These are phyloP conservation scores for Todus mexicanus DNA, from an alignment of 2,797 vertebrate species.

Conservation along the genomic window DNA sequence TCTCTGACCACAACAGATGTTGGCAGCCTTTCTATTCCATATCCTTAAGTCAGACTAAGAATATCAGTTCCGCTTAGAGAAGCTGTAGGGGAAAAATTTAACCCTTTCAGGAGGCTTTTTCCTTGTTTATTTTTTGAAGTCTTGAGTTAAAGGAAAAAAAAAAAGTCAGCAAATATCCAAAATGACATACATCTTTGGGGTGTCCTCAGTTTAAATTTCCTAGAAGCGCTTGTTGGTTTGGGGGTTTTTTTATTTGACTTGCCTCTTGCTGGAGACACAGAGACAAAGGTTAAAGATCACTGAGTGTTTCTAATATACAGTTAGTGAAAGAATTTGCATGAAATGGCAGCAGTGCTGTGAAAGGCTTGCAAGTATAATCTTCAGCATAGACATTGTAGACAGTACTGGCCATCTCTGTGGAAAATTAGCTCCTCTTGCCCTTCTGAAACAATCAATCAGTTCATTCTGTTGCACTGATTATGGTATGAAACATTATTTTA, in stretches of 20 bases:
- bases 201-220: neutral
- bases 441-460: neutral
- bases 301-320: slow-evolving; percentile 26
- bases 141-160: neutral
- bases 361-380: neutral
- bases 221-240: neutral
- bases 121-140: neutral
- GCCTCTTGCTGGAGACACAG: neutral
- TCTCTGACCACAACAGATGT: slow-evolving; percentile 79
- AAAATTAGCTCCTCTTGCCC: neutral
- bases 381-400: neutral
- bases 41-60: slow-evolving; percentile 77
- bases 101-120: slow-evolving; percentile 62
- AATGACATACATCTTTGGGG: neutral
- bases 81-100: slow-evolving; percentile 68
- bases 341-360: slow-evolving; percentile 1
- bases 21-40: slow-evolving; percentile 76
- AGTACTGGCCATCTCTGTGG: neutral
- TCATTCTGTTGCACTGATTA: neutral
- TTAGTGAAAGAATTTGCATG: slow-evolving; percentile 41
- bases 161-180: neutral
- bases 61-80: slow-evolving; percentile 75
- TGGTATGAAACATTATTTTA: neutral
- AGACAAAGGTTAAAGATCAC: neutral
- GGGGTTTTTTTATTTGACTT: neutral